A percentile compares a stretch with the other conserved stretches of the same genome.
Evolutionary conservation across 2,113 vertebrate genomes (phyloP).

Genomic region (Mormyrus iriodes): DNA sequence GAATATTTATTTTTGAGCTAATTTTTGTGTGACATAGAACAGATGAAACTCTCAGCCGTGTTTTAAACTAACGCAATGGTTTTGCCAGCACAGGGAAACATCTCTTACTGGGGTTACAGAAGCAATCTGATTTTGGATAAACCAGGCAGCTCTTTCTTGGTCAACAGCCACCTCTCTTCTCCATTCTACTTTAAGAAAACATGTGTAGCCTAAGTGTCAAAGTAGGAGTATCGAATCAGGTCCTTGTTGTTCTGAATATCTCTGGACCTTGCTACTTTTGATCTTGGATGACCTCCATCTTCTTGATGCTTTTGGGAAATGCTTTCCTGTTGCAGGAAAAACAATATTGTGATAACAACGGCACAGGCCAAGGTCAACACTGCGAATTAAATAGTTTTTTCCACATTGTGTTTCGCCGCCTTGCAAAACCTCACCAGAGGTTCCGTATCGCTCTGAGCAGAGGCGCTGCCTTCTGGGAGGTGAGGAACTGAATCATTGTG

Average conservation of each 20-base stretch:
- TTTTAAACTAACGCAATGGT: slow-evolving; percentile 5
- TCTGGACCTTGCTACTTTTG: slow-evolving; percentile 44
- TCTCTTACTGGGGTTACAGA: slow-evolving; percentile 20
- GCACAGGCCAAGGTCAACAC: slow-evolving; percentile 48
- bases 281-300: slow-evolving; percentile 50
- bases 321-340: slow-evolving; percentile 57
- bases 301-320: slow-evolving; percentile 52
- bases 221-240: background rate
- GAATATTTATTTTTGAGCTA: background rate
- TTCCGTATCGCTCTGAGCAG: slow-evolving; percentile 40
- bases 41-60: background rate
- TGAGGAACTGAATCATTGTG: background rate
- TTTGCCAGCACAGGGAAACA: slow-evolving; percentile 10
- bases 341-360: slow-evolving; percentile 47
- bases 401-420: slow-evolving; percentile 34
- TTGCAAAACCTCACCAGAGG: slow-evolving; percentile 30
- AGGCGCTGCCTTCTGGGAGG: slow-evolving; percentile 15
- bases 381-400: slow-evolving; percentile 48
- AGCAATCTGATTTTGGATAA: slow-evolving; percentile 11
- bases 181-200: slow-evolving; percentile 1
- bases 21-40: background rate
- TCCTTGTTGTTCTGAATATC: slow-evolving; percentile 25
- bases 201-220: background rate
- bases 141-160: slow-evolving; percentile 14
- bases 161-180: background rate